Conservation (phyloP, 2,888 invertebrate species). For the Gastrophysa polygoni region DNA sequence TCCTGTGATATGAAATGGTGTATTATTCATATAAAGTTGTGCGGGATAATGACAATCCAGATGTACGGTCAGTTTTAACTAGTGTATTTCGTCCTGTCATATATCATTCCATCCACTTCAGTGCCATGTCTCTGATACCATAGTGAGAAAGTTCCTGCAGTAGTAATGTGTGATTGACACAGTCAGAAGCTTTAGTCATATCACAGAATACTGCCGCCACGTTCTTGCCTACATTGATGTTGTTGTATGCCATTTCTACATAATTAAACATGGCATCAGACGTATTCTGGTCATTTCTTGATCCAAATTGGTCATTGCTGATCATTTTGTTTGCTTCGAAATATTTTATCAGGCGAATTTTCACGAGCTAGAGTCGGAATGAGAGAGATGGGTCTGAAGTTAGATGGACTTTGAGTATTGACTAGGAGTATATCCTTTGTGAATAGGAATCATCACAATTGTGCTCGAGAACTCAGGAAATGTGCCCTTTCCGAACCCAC, state of each 20-base stretch:
- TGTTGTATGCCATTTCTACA: neutral
- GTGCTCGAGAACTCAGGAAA: neutral
- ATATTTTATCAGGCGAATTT: neutral
- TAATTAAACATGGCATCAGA: neutral
- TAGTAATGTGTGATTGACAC: slow-evolving; percentile 1
- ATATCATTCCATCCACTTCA: neutral
- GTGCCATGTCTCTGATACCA: neutral
- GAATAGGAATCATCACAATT: neutral
- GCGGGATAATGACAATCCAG: no score
- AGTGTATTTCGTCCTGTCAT: neutral
- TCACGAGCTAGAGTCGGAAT: neutral
- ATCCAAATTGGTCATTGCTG: slow-evolving; percentile 6
- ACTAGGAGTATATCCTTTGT: neutral
- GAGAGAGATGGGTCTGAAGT: slow-evolving; percentile 3
- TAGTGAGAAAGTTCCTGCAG: neutral
- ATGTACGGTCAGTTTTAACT: neutral
- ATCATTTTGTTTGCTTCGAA: slow-evolving; percentile 4
- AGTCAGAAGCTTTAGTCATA: neutral
- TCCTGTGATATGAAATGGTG: no score
- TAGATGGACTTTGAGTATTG: slow-evolving; percentile 7
- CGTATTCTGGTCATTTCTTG: neutral
- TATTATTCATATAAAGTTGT: no score
- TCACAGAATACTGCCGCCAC: neutral
- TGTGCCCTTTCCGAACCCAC: neutral
- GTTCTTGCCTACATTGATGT: neutral